A percentile compares a stretch with the other conserved stretches of the same genome.
Evolutionary conservation across 2,113 vertebrate species (phyloP).

Genomic region (Xiphorhynchus elegans): DNA sequence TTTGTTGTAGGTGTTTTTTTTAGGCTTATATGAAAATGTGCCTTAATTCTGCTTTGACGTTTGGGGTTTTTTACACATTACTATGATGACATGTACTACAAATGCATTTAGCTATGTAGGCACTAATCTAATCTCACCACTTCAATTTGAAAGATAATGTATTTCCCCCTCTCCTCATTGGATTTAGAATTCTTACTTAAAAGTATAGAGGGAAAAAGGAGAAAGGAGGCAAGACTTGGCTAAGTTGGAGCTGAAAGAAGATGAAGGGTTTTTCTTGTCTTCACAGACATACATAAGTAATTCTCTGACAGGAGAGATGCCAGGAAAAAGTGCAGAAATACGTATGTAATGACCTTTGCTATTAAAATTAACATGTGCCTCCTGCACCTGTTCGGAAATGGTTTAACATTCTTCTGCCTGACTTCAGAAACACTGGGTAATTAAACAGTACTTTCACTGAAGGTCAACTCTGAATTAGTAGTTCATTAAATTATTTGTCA

Average conservation of each 20-base stretch:
- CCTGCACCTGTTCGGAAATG: constrained; percentile 17
- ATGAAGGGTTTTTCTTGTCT: not conserved
- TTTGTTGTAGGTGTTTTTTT: not conserved
- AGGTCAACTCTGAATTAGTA: constrained; percentile 34
- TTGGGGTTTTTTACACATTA: not conserved
- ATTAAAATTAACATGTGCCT: constrained; percentile 19
- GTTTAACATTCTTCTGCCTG: constrained; percentile 21
- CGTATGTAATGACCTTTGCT: constrained; percentile 28
- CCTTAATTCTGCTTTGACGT: not conserved
- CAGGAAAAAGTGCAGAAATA: not conserved
- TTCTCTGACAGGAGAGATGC: not conserved
- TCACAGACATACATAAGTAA: not conserved
- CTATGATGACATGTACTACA: not conserved
- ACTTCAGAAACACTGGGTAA: constrained; percentile 39
- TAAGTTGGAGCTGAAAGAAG: not conserved
- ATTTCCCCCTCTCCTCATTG: not conserved
- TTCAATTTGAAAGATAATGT: not conserved
- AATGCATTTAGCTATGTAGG: not conserved
- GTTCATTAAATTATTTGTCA: constrained; percentile 57
- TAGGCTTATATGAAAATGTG: not conserved
- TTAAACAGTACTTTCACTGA: constrained; percentile 47
- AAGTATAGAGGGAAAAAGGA: not conserved
- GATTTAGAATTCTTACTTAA: not conserved
- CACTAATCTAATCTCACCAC: not conserved
- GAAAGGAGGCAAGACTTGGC: not conserved